Base-by-base conservation (phyloP, 2,797 vertebrate species). In the Erethizon dorsatum region DNA sequence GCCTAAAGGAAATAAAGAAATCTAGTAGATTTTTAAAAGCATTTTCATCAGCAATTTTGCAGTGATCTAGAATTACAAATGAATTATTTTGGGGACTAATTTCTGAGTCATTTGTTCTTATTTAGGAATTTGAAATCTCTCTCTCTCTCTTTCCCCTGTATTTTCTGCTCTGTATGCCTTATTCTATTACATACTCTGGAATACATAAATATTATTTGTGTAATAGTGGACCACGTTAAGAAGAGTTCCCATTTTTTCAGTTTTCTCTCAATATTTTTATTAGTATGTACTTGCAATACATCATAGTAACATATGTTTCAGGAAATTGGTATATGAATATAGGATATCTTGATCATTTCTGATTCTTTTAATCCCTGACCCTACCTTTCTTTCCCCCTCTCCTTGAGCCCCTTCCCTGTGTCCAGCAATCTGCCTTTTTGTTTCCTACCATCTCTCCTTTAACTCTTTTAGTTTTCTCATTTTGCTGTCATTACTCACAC, bases 41-140 rank as follows among this genome's bases (percentile, higher is more conserved):
- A 79, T 47, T 90, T 71, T 37, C 69, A 88, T 57, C 41, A 41
- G 22, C 63, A 87, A 47, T 90, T 56, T 86, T 96, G 33, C 11
- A 63, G 50, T 85, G 26, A 90, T 89, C 20, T 83, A 47, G 13
- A 28, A 63, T 88, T 3, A 57, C 14, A 96, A 77, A 73, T 56
- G 56, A 91, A 77, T 88, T 88, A 15, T 90, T 94, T 79, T 86
- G 79, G 90, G 61, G 89, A 75, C 59, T 83, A 88, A 65, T 79
- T n/a, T 84, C 50, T 78, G 6, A 94, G 24, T 65, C 24, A 22
- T 84, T 90, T 86, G 3, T 67, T 95, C 54, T 78, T 79, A 73
- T 45, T 59, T 79, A 71, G n/a, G 31, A 93, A 75, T 83, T 97
- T 26, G 11, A 96, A 82, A 61, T 67, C 18, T 83, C 20, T 63